Base-by-base conservation (phyloP, 2,113 vertebrate species). In the Lepidothrix coronata region DNA sequence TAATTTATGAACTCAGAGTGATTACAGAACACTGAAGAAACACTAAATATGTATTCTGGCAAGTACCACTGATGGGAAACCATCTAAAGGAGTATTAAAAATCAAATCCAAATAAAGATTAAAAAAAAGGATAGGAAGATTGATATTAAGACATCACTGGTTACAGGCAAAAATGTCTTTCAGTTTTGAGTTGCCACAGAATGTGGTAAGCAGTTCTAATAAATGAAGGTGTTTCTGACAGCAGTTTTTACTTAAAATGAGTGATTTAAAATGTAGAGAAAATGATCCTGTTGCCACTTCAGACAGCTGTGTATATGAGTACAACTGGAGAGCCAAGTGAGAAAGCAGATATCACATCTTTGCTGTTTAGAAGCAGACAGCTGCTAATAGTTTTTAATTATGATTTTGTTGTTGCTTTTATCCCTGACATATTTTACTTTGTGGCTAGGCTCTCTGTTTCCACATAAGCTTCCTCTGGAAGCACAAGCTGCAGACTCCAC, bases 401-500 rank as follows among this genome's bases (percentile, higher is more conserved):
- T 7, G 70, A 87, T 83, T 97, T 97, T 97, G 15, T 76, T 98
- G 96, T 97, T 97, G 87, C 96, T 98, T 98, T 98, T 97, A 97
- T 96, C 48, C 82, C 65, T 85, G 76, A 88, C 91, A 94, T 94
- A 87, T 97, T 98, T 98, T 96, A 97, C 97, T 98, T 96, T 97
- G 97, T 77, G 97, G 96, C 80, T 96, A 93, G 95, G 93, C 93
- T 95, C 93, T 96, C 96, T 95, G 80, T 97, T 98, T 97, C 97
- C 97, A 96, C 14, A 25, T 95, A 96, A 98, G 97, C 97, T 98
- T 98, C 95, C 96, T 97, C 92, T 80, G 95, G 97, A 97, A 97
- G 90, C 87, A 76, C 72, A 97, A 96, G 98, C 95, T 98, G 97
- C 98, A 98, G 98, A 98, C 97, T 97, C 93, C 83, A 97, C 98